Evolutionary conservation across 2,797 vertebrate genomes (phyloP), one percentile per base, ranked within the genome.

Genomic region (Acanthis flammea): DNA sequence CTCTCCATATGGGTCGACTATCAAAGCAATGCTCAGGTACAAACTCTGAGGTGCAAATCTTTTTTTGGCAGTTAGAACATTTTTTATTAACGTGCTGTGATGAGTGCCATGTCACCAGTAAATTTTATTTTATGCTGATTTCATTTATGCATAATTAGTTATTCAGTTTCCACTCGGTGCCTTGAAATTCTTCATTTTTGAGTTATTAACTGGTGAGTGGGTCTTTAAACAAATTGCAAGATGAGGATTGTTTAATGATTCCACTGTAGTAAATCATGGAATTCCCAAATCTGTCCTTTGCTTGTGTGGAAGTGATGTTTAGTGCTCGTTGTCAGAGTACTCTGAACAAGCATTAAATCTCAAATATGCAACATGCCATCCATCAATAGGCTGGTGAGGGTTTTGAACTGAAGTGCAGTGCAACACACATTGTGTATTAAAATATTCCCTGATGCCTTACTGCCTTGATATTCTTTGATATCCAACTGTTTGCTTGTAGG

Each of bases 61-160:
- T 83, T 55, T 53, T 44, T 68, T 87, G 90, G 58, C 79, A 93
- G 54, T 53, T 68, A 12, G 48, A 87, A 73, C 53, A 39, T 67
- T 62, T 10, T 92, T 80, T 71, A 31, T 90, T 92, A 95, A 19
- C 1, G 4, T 65, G 19, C 60, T 85, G 15, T 72, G 58, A 92
- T 83, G 31, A 45, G 61, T 85, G 24, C 39, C 47, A 10, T 61
- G 17, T 92, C 76, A 84, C 25, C 31, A 80, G 37, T 30, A 90
- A 27, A 47, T 90, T 94, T 63, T 55, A 41, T 86, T 88, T 95
- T 71, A 83, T 55, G 41, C 78, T 89, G 54, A 94, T 70, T 95
- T 87, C 81, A 62, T 63, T 95, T 66, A 84, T 93, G 45, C 84
- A 51, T 61, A 91, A 81, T 48, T 76, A 85, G 53, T 93, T 86